Evolutionary conservation across 1,140 invertebrate genomes (phyloP).

Genomic region (Lasioglossum albipes): DNA sequence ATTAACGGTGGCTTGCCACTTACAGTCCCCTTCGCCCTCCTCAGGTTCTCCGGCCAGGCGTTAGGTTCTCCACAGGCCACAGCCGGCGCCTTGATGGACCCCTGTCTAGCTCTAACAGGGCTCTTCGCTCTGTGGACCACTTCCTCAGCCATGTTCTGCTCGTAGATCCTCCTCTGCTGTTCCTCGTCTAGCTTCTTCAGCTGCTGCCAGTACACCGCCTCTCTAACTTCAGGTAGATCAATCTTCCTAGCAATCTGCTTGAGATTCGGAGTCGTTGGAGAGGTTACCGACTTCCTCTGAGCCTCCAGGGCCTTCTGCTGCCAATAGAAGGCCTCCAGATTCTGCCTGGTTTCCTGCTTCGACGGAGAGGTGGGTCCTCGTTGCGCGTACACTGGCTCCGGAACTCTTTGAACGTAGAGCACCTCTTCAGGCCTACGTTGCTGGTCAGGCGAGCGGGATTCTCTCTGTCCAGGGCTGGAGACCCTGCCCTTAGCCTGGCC

Average conservation of each 20-base stretch:
- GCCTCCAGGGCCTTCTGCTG: conserved; percentile 75
- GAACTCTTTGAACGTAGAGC: conserved; percentile 12
- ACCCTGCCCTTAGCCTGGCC: conserved; percentile 1
- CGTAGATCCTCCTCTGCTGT: conserved; percentile 73
- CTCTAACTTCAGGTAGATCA: conserved; percentile 69
- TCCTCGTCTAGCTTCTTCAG: conserved; percentile 75
- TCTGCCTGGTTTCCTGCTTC: conserved; percentile 73
- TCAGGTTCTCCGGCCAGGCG: conserved; percentile 51
- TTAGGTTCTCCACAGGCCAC: conserved; percentile 11
- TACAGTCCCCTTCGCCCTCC: conserved; percentile 46
- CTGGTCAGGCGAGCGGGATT: background rate
- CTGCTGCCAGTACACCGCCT: conserved; percentile 76
- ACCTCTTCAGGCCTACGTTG: background rate
- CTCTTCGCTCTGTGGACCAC: background rate
- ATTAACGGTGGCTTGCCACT: conserved; percentile 70
- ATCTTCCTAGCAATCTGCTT: conserved; percentile 48
- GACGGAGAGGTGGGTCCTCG: conserved; percentile 63
- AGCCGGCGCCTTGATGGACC: background rate
- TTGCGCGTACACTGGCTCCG: conserved; percentile 17
- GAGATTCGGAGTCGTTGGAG: conserved; percentile 13
- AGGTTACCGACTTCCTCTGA: conserved; percentile 58
- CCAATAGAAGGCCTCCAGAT: conserved; percentile 75
- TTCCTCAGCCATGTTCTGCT: conserved; percentile 66
- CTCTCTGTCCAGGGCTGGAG: conserved; percentile 1
- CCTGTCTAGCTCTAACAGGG: background rate